Conservation (phyloP, 1,140 invertebrate species). For the Linepithema humile region DNA sequence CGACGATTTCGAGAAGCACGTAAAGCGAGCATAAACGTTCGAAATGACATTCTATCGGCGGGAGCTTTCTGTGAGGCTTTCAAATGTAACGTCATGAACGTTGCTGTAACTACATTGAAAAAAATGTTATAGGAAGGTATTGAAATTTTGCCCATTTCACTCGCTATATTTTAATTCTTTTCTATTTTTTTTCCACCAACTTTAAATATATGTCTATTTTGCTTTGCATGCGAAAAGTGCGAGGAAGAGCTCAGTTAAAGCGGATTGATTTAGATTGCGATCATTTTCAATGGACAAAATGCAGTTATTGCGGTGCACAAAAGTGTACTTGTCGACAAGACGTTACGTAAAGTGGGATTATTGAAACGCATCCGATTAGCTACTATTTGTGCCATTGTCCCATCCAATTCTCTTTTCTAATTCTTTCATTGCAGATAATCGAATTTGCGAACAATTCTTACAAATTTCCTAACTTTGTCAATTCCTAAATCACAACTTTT, state of each 20-base stretch:
- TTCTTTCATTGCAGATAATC: background rate
- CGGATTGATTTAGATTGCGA: background rate
- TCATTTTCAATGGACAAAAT: conserved; percentile 4
- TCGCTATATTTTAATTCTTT: background rate
- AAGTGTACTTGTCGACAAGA: background rate
- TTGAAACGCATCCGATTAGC: background rate
- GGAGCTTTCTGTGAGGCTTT: background rate
- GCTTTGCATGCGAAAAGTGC: background rate
- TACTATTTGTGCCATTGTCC: background rate
- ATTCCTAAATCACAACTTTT: background rate
- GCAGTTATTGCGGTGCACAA: conserved; percentile 13
- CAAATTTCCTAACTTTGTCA: too few relatives aligned
- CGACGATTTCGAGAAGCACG: background rate
- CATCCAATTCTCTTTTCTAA: background rate
- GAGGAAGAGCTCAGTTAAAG: background rate
- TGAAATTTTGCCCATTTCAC: background rate
- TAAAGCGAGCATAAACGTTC: background rate
- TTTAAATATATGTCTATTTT: conserved; percentile 5
- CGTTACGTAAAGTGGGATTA: conserved; percentile 25
- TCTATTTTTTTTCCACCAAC: background rate
- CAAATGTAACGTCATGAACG: background rate
- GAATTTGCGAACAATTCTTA: background rate
- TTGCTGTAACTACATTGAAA: background rate
- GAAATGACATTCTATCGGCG: background rate
- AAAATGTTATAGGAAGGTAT: background rate